Base-by-base conservation (phyloP, 2,797 vertebrate genomes). In the Falco rusticolus region DNA sequence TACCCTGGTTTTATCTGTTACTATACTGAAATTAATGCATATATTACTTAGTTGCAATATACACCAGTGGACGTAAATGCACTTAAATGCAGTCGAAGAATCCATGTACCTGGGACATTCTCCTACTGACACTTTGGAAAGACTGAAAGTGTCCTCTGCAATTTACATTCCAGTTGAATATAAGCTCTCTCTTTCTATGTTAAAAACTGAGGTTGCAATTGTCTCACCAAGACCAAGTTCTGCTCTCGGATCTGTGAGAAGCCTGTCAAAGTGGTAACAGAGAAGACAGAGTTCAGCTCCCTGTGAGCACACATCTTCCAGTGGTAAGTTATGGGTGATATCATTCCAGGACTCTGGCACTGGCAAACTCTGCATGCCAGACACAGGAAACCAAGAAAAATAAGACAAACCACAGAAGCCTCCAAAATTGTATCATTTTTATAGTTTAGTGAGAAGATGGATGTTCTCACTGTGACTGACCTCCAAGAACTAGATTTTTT, bases 331-430 rank as follows among this genome's bases (percentile, higher is more conserved):
- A n/a, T 16, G 51, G 37, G 61, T 57, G 66, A 70, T 64, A 90
- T 17, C 21, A 65, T 77, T 86, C 83, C 65, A 92, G n/a, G 72
- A 90, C 37, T 47, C 61, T 87, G 69, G 53, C 71, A 61, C 0
- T 66, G 71, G 87, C 74, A 88, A 84, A 91, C 75, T 33, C 18
- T 79, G 39, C 66, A 21, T 80, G 87, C 90, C 87, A 96, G 96
- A 97, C 94, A 95, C 66, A 97, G 94, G 92, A 97, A 97, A 97
- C 87, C 84, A 72, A 90, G 75, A 72, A 96, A 95, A 96, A 89
- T n/a, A 88, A 87, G 69, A 84, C 59, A 93, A 96, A 80, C 93
- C 87, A 93, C 33, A 16, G 85, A 87, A 96, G 59, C n/a, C 37
- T 85, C 80, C 87, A 92, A 84, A 95, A 78, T 21, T 6, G 39